These are phyloP conservation scores for Micromussa lordhowensis DNA, from an alignment of 92 coral and sea anemone genomes.

Conservation along the genomic window DNA sequence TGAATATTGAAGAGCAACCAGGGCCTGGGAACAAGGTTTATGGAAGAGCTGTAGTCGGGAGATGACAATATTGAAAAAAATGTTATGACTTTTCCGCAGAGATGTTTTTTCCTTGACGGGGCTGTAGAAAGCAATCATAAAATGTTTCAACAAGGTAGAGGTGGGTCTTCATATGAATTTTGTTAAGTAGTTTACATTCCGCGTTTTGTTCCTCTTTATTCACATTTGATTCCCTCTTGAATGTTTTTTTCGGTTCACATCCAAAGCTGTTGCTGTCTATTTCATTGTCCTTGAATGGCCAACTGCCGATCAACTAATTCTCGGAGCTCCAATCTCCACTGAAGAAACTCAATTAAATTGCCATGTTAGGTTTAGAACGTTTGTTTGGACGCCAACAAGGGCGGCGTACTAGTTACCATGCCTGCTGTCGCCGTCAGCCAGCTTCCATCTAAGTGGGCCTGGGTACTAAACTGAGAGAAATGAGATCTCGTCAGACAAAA, in stretches of 20 bases:
- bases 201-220: background rate
- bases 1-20: no score
- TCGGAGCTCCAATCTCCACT: constrained; percentile 67
- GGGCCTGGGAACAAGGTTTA: no score
- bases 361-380: constrained; percentile 81
- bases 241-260: constrained; percentile 75
- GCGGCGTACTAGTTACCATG: constrained; percentile 71
- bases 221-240: background rate
- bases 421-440: constrained; percentile 74
- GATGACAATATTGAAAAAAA: no score
- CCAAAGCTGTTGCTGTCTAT: constrained; percentile 70
- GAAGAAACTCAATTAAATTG: constrained; percentile 63
- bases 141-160: no score
- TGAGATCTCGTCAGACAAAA: background rate
- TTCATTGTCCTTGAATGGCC: constrained; percentile 91
- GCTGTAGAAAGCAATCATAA: no score
- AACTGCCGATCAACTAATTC: constrained; percentile 47
- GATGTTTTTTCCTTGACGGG: no score
- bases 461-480: constrained; percentile 75
- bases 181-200: no score
- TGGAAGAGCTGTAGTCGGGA: no score
- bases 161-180: no score
- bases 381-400: constrained; percentile 68
- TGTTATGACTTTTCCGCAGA: no score
- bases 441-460: constrained; percentile 88